Evolutionary conservation across 2,797 vertebrate genomes (phyloP).

Genomic region (Hypotaenidia okinawae): DNA sequence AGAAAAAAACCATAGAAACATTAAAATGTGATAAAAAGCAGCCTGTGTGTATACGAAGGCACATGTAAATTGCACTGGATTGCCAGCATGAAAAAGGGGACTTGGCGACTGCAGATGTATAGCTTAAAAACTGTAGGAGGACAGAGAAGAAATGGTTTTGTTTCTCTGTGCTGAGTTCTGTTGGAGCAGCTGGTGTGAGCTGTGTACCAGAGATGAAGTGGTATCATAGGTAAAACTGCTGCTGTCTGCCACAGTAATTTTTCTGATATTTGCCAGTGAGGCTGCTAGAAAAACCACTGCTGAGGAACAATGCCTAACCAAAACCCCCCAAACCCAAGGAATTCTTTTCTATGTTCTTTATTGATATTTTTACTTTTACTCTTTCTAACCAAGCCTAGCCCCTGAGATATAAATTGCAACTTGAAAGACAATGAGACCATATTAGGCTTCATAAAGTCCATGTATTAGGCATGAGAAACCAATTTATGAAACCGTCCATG

Average conservation of each 20-base stretch:
- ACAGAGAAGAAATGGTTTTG: conserved; percentile 5
- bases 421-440: not conserved
- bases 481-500: not conserved
- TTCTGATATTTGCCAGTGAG: not conserved
- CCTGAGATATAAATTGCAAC: not conserved
- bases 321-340: no score
- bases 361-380: not conserved
- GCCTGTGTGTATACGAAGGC: not conserved
- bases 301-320: not conserved
- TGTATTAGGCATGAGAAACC: not conserved
- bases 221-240: not conserved
- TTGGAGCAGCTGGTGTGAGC: conserved; percentile 2
- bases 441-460: not conserved
- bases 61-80: not conserved
- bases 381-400: not conserved
- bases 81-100: not conserved
- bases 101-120: conserved; percentile 1
- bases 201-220: not conserved
- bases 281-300: not conserved
- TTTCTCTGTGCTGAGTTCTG: not conserved
- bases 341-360: not conserved
- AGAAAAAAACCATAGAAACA: not conserved
- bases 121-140: not conserved
- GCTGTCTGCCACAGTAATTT: not conserved
- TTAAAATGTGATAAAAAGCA: not conserved